Evolutionary conservation across 2,113 vertebrate genomes (phyloP).

Genomic region (Prinia subflava): DNA sequence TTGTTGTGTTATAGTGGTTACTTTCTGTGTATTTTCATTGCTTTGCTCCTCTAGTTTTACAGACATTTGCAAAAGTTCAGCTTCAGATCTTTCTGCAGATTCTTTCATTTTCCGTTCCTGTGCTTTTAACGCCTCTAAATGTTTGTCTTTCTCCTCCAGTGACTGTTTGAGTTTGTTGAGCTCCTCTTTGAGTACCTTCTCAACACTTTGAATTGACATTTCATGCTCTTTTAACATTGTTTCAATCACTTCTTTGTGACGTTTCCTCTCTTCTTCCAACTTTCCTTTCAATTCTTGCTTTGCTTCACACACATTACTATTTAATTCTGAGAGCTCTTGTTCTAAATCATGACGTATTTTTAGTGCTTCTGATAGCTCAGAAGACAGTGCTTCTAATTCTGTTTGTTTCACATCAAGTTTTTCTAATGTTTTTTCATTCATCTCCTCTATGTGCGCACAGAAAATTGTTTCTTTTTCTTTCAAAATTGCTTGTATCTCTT

Average conservation of each 20-base stretch:
- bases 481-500: slow-evolving; percentile 74
- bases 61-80: slow-evolving; percentile 61
- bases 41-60: slow-evolving; percentile 71
- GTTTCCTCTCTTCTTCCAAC: slow-evolving; percentile 74
- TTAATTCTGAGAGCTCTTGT: slow-evolving; percentile 71
- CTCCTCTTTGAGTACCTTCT: slow-evolving; percentile 83
- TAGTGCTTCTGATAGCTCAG: slow-evolving; percentile 81
- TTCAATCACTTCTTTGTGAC: slow-evolving; percentile 74
- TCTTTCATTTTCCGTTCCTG: slow-evolving; percentile 72
- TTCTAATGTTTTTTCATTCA: slow-evolving; percentile 90
- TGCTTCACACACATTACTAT: slow-evolving; percentile 47
- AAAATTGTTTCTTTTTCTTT: slow-evolving; percentile 87
- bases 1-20: slow-evolving; percentile 65
- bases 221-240: slow-evolving; percentile 76
- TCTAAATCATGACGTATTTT: slow-evolving; percentile 77
- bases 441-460: slow-evolving; percentile 85
- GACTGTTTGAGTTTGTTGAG: slow-evolving; percentile 78
- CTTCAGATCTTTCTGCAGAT: slow-evolving; percentile 65
- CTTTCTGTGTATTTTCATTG: slow-evolving; percentile 71
- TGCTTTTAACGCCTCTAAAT: slow-evolving; percentile 68
- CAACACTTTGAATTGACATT: slow-evolving; percentile 70
- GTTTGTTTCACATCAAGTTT: slow-evolving; percentile 89
- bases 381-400: slow-evolving; percentile 84
- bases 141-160: slow-evolving; percentile 81
- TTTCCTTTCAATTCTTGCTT: slow-evolving; percentile 73